These are phyloP conservation scores for Eupithecia vulgata DNA, from an alignment of 2,888 invertebrate species.

Conservation along the genomic window DNA sequence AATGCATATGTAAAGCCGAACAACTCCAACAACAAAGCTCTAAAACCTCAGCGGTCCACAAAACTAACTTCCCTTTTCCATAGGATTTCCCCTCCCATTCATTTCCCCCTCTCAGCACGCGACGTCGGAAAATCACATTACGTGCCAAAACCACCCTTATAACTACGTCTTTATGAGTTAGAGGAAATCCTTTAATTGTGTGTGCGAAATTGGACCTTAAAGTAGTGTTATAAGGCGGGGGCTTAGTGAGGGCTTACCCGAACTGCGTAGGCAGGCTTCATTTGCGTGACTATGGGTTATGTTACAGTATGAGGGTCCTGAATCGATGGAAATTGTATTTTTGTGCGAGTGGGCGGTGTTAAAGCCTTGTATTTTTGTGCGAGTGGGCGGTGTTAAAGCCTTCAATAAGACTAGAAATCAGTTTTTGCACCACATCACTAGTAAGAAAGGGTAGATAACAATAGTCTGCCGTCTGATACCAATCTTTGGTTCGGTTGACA, in stretches of 20 bases:
- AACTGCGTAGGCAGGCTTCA: slow-evolving; percentile 23
- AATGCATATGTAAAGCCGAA: slow-evolving; percentile 28
- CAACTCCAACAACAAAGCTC: slow-evolving; percentile 27
- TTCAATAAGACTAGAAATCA: neutral
- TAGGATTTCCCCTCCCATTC: slow-evolving; percentile 40
- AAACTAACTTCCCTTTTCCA: slow-evolving; percentile 37
- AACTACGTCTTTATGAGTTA: slow-evolving; percentile 22
- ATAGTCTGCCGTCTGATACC: neutral
- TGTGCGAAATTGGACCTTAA: slow-evolving; percentile 25
- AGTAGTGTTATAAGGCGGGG: slow-evolving; percentile 5
- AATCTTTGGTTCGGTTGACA: neutral
- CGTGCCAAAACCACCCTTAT: slow-evolving; percentile 32
- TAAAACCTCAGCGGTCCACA: slow-evolving; percentile 31
- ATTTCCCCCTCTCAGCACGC: slow-evolving; percentile 41
- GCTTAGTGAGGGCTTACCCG: slow-evolving; percentile 20
- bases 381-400: neutral
- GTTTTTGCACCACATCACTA: neutral
- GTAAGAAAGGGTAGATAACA: neutral
- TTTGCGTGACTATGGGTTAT: slow-evolving; percentile 23
- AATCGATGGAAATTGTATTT: slow-evolving; percentile 17
- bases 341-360: neutral
- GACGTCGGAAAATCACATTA: slow-evolving; percentile 31
- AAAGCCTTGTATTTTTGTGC: slow-evolving; percentile 5
- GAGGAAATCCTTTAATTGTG: slow-evolving; percentile 17
- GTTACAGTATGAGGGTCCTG: slow-evolving; percentile 18